phyloP scores from a whole-genome alignment of 2,797 vertebrate species.

The Melanotaenia pygmaea region DNA sequence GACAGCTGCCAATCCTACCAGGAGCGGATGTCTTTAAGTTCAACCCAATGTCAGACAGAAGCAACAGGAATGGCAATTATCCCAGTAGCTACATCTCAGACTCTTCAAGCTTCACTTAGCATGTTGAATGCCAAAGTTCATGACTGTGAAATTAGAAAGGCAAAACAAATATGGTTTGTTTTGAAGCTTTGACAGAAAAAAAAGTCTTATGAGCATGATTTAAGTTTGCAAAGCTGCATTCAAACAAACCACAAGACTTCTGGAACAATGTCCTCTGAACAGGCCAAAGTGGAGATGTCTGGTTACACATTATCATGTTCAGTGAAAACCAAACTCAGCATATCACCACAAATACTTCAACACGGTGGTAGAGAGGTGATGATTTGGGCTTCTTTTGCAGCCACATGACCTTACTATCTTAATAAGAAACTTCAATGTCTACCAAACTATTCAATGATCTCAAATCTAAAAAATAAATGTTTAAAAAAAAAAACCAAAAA shows the following conservation, averaged over 20 bases:
- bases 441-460: background rate
- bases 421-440: background rate
- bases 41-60: background rate
- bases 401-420: background rate
- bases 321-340: background rate
- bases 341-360: background rate
- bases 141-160: background rate
- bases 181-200: background rate
- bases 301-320: background rate
- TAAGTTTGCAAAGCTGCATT: background rate
- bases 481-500: background rate
- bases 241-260: background rate
- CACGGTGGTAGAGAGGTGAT: background rate
- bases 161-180: too few species aligned
- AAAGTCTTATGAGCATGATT: background rate
- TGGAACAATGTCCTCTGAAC: background rate
- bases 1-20: background rate
- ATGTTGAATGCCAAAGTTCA: background rate
- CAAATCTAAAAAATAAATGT: background rate
- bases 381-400: background rate
- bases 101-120: background rate
- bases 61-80: background rate
- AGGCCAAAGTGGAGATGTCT: background rate
- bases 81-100: background rate
- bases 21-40: too few species aligned